Evolutionary conservation across 2,113 vertebrate species (phyloP).

Genomic region (Otus sunia): DNA sequence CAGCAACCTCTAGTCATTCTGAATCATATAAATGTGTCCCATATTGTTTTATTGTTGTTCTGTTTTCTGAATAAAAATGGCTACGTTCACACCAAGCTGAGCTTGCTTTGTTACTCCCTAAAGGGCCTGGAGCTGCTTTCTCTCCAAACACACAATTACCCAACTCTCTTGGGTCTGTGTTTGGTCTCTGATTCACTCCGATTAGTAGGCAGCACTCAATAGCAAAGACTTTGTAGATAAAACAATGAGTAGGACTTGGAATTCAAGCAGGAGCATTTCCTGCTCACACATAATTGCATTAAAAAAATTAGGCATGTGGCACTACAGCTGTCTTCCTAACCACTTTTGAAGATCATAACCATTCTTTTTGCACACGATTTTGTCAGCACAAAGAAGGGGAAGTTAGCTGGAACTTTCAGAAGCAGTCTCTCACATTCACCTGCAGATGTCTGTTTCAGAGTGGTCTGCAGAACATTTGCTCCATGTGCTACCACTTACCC

Average conservation of each 20-base stretch:
- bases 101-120: background rate
- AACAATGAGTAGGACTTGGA: background rate
- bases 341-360: background rate
- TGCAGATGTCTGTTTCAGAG: background rate
- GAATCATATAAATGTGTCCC: background rate
- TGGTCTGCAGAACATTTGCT: background rate
- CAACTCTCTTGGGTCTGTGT: background rate
- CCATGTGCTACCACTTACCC: background rate
- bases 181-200: background rate
- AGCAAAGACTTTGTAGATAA: background rate
- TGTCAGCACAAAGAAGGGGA: background rate
- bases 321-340: background rate
- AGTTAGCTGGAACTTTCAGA: background rate
- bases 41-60: background rate
- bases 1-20: background rate
- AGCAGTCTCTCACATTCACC: background rate
- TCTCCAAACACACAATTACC: background rate
- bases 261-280: background rate
- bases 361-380: background rate
- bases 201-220: background rate
- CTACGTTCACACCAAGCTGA: background rate
- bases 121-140: background rate
- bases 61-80: background rate
- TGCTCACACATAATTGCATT: rapidly evolving
- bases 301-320: background rate